Base-by-base conservation (phyloP, 2,113 vertebrate genomes). In the Protobothrops mucrosquamatus region DNA sequence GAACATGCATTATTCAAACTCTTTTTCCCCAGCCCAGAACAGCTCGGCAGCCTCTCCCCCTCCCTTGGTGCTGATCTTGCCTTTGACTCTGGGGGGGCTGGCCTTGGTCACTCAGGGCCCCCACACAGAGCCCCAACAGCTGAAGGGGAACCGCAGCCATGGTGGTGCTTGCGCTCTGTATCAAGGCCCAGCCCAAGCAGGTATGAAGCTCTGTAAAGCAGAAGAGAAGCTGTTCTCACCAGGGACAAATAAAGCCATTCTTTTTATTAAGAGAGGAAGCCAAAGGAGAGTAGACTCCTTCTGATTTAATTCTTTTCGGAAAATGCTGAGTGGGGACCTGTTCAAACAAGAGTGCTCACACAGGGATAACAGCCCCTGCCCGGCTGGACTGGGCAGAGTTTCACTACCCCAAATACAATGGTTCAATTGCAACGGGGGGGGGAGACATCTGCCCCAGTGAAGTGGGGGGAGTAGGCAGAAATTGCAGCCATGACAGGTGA, bases 1-100 rank as follows among this genome's bases (percentile, higher is more conserved):
- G 95, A 95, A 91, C 95, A 96, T 97, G 96, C 95, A 95, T 96
- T 96, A 97, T 97, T 97, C 93, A 97, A 94, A 94, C 23, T 93
- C 88, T 92, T 94, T 96, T 85, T 94, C 69, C 95, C 93, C 34
- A 56, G 87, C 93, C 0, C 92, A 93, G 54, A 4, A 93, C 1
- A 92, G 69, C 96, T 95, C 95, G 0, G 0, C 94, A 61, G 2
- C 3, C 51, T 6, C 2, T 0, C 51, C 69, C 57, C 24, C 9
- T n/a, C 43, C 89, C 43, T 46, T 87, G 0, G 0, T 0, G 92
- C 22, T 2, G 14, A 4, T 0, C 57, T 93, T 94, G 18, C 91
- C 74, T 3, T 46, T 1, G 43, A 54, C 74, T 69, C 7, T 29
- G 9, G 26, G 26, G 24, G 59, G 59, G 24, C 3, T 64, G 26